Percentiles rank a stretch among this genome's conserved stretches.
Conservation (phyloP, 2,888 invertebrate genomes). For the Erebia palarica region DNA sequence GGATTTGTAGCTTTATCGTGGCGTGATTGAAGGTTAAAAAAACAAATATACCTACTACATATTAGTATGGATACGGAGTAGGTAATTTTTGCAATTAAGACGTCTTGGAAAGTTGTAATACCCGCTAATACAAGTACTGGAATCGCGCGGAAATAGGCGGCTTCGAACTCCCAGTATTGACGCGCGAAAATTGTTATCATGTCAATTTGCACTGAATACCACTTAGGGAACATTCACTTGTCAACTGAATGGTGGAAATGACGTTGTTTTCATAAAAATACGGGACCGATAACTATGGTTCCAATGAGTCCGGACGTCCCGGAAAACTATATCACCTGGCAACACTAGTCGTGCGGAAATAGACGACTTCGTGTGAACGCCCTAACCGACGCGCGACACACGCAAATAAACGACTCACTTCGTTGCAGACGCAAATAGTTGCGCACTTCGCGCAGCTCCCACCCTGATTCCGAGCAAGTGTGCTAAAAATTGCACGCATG, state of each 20-base stretch:
- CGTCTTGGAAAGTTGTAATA: no score
- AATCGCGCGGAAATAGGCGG: no score
- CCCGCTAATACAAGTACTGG: no score
- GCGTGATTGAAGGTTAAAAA: no score
- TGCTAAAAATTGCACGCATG: conserved; percentile 49
- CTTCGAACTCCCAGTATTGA: no score
- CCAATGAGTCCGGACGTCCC: conserved; percentile 4
- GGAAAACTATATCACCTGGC: conserved; percentile 2
- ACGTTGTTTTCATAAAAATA: not conserved
- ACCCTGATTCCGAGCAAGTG: conserved; percentile 52
- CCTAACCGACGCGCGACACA: conserved; percentile 72
- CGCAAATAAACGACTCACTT: conserved; percentile 66
- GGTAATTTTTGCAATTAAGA: no score
- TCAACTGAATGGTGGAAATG: not conserved
- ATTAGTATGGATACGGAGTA: no score
- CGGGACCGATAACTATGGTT: not conserved
- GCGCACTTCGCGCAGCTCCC: conserved; percentile 49
- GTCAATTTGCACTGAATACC: no score
- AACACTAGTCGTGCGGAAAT: conserved; percentile 41
- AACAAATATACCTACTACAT: no score
- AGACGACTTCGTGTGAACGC: conserved; percentile 63
- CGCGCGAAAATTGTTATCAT: no score
- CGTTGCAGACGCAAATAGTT: conserved; percentile 59
- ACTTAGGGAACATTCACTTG: not conserved
- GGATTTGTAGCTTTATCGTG: no score